Conservation (phyloP, 2,888 invertebrate species). For the Trachelus tabidus region DNA sequence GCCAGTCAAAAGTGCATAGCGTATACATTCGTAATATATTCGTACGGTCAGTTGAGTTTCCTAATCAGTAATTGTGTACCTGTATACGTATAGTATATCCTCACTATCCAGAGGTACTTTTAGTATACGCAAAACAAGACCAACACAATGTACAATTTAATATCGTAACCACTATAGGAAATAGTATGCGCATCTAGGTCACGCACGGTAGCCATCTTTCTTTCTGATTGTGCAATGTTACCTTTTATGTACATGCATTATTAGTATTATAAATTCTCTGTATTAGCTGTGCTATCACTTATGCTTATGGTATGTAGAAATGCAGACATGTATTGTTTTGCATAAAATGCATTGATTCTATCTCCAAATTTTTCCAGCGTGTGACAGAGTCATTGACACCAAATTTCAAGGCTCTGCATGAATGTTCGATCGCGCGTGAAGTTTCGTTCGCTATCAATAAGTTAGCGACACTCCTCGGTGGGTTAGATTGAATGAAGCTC, state of each 20-base stretch:
- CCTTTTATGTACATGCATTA: not conserved
- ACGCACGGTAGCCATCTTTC: constrained; percentile 1
- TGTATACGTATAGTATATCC: not conserved
- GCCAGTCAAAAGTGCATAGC: not conserved
- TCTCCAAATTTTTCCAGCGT: not conserved
- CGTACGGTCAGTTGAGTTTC: not conserved
- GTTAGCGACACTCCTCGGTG: not conserved
- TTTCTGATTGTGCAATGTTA: not conserved
- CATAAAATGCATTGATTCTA: not conserved
- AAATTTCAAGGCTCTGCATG: not conserved
- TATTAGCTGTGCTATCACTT: not conserved
- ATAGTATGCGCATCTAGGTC: constrained; percentile 2
- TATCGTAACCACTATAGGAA: constrained; percentile 19
- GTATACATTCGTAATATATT: not conserved
- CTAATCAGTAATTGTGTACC: not conserved
- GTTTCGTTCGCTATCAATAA: not conserved
- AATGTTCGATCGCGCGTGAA: not conserved
- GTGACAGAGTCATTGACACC: not conserved
- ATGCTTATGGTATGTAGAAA: not conserved
- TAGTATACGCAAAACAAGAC: constrained; percentile 18
- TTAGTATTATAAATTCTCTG: not conserved
- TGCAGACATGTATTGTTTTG: not conserved
- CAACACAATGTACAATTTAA: constrained; percentile 34
- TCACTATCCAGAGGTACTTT: not conserved
- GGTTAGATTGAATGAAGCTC: not conserved